Base-by-base conservation (phyloP, 2,797 vertebrate species). In the Poeciliopsis paucimaculata region DNA sequence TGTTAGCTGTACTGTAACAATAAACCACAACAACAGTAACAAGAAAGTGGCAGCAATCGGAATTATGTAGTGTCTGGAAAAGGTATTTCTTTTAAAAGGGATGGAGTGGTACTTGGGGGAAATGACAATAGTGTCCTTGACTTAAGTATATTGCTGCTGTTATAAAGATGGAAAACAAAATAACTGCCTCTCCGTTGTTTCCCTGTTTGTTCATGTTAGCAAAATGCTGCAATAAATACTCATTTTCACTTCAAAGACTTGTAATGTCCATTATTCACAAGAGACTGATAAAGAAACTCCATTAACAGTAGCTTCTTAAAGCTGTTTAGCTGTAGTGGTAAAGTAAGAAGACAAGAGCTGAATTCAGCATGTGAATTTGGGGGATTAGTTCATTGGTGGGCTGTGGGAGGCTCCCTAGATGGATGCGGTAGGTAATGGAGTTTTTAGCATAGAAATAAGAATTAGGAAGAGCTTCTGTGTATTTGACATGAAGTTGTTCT, bases 381-480 rank as follows among this genome's bases (percentile, higher is more conserved):
- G 43, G 26, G 3, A 16, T 36, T 18, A 45, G 57, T 51, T 79
- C 26, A 20, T 36, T 76, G 71, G 70, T 49, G 64, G 43, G 71
- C 16, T 47, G 75, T 66, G 47, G 77, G 75, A 79, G 68, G 39
- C 12, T 92, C 82, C 82, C 77, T 84, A 74, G 86, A 84, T 64
- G 85, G 84, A 86, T 89, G 84, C 62, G 77, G 82, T 77, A 77
- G 85, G 83, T 88, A 88, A 92, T 86, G 85, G 86, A 75, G 86
- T 90, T 92, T 95, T 94, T 90, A 93, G 88, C 91, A 90, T 91
- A 90, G 84, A 92, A 93, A 91, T 90, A 84, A 89, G 87, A 85
- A 84, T 80, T 75, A 80, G 31, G 70, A 18, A 49, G 41, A 74
- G 72, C 78, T 72, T 73, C 76, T 46, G 78, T 57, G 51, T 1